Conservation (phyloP, 2,888 invertebrate species). For the Dyspetes luteomarginatus region DNA sequence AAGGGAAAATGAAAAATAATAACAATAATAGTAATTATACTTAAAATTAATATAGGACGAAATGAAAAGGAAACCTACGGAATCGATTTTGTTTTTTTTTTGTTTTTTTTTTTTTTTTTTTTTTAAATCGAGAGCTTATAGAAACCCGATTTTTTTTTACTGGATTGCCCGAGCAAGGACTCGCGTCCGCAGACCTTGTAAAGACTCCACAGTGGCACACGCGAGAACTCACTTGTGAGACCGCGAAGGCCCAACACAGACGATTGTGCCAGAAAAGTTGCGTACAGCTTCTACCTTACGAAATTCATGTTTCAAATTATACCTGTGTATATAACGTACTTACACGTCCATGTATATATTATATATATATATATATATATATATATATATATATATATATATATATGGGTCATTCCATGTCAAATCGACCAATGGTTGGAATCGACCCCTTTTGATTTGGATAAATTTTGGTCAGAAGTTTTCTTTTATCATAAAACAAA, state of each 20-base stretch:
- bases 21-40: neutral
- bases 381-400: too few species aligned
- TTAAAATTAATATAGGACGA: too few species aligned
- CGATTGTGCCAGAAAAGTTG: slow-evolving; percentile 25
- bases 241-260: slow-evolving; percentile 11
- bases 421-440: too few species aligned
- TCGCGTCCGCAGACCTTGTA: neutral
- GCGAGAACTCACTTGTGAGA: neutral
- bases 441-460: too few species aligned
- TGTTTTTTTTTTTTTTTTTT: neutral
- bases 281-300: slow-evolving; percentile 35
- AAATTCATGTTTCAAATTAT: slow-evolving; percentile 33
- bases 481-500: too few species aligned
- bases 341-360: neutral
- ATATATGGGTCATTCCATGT: too few species aligned
- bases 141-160: neutral
- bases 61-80: neutral
- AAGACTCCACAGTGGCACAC: neutral
- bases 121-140: neutral
- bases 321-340: slow-evolving; percentile 11
- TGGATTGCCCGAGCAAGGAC: neutral
- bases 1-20: neutral
- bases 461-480: too few species aligned
- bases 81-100: too few species aligned
- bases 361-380: too few species aligned